Percentiles rank a stretch among this genome's conserved stretches.
These are phyloP conservation scores for Sorex maritimensis DNA, from an alignment of 2,797 vertebrate genomes.

Conservation along the genomic window DNA sequence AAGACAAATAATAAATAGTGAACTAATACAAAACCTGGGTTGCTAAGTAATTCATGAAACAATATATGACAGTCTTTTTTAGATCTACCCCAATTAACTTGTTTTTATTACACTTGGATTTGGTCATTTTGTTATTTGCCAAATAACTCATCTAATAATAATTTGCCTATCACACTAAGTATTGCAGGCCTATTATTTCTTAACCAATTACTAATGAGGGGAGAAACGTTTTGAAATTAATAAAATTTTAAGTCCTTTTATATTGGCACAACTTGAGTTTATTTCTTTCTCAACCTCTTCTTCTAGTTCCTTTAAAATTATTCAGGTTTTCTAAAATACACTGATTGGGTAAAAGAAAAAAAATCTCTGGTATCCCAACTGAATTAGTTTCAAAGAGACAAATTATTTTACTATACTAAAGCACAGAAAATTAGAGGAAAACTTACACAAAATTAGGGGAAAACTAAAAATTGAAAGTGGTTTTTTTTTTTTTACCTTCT, in stretches of 20 bases:
- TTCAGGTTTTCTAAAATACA: conserved; percentile 58
- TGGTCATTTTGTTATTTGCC: conserved; percentile 55
- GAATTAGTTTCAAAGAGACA: conserved; percentile 65
- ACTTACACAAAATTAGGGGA: conserved; percentile 68
- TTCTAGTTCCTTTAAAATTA: conserved; percentile 32
- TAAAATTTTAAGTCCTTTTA: conserved; percentile 43
- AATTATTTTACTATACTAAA: conserved; percentile 63
- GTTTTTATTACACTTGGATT: conserved; percentile 44
- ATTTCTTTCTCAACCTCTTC: neutral
- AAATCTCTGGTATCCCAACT: conserved; percentile 78
- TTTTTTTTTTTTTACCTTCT: conserved; percentile 93
- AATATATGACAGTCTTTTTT: conserved; percentile 13
- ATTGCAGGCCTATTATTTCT: conserved; percentile 19
- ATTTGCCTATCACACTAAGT: conserved; percentile 25
- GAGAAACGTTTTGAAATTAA: conserved; percentile 54
- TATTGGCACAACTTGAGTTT: neutral
- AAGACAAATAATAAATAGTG: neutral
- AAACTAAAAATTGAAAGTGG: conserved; percentile 76
- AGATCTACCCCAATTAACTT: neutral
- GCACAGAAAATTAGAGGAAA: conserved; percentile 36
- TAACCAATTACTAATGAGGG: conserved; percentile 72
- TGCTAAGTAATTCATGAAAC: conserved; percentile 16
- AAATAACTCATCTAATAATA: conserved; percentile 49
- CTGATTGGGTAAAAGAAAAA: neutral
- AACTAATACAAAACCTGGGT: conserved; percentile 29